Evolutionary conservation across 1,140 invertebrate genomes (phyloP).

Genomic region (Drosophila murphyi): DNA sequence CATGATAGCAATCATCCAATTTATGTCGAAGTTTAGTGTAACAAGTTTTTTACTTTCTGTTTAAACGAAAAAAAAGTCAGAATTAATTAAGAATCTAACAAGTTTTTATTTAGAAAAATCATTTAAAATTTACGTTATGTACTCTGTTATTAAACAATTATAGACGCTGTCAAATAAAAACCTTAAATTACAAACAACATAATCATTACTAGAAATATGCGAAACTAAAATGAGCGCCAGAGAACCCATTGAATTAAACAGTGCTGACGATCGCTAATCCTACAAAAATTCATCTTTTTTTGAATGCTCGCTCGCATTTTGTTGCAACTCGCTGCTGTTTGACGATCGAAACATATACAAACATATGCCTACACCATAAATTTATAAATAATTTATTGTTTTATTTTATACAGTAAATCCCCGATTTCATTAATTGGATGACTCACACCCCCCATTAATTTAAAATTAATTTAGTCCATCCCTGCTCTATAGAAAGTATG

Average conservation of each 20-base stretch:
- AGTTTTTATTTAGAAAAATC: constrained; percentile 65
- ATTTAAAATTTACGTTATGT: constrained; percentile 71
- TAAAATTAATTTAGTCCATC: constrained; percentile 80
- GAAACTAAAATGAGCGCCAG: constrained; percentile 66
- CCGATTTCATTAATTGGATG: constrained; percentile 82
- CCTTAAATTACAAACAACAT: constrained; percentile 68
- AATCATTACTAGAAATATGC: constrained; percentile 60
- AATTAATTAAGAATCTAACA: constrained; percentile 56
- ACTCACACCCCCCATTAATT: constrained; percentile 63
- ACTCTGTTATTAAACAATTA: constrained; percentile 72
- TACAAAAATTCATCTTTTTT: constrained; percentile 27
- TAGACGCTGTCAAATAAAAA: constrained; percentile 77
- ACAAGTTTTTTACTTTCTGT: constrained; percentile 34
- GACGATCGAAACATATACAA: constrained; percentile 25
- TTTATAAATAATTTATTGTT: constrained; percentile 63
- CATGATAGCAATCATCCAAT: constrained; percentile 1
- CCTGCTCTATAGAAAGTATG: constrained; percentile 76
- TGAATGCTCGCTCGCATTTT: constrained; percentile 60
- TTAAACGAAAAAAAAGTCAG: background rate
- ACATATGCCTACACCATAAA: constrained; percentile 23
- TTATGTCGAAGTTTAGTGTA: constrained; percentile 33
- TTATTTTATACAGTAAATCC: constrained; percentile 79
- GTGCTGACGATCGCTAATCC: constrained; percentile 49
- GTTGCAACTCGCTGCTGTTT: constrained; percentile 59
- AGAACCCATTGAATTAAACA: constrained; percentile 52